Conservation (phyloP, 2,888 invertebrate genomes). For the Caenorhabditis wallacei region DNA sequence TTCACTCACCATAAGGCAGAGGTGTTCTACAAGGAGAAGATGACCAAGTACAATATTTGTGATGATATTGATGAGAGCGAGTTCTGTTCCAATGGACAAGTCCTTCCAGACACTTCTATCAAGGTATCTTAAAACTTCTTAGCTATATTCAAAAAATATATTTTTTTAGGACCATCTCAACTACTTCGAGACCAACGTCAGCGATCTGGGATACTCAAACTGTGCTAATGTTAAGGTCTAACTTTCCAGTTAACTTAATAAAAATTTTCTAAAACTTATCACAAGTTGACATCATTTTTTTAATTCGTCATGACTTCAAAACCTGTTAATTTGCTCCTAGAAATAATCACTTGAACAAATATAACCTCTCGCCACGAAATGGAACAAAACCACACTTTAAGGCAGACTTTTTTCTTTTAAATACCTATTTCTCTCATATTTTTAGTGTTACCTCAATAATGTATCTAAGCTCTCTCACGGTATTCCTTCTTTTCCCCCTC, state of each 20-base stretch:
- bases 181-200: constrained; percentile 66
- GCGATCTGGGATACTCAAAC: constrained; percentile 63
- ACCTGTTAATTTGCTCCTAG: constrained; percentile 16
- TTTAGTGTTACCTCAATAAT: not conserved
- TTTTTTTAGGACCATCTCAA: constrained; percentile 68
- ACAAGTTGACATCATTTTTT: too few relatives aligned
- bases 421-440: not conserved
- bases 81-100: constrained; percentile 74
- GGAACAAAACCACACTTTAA: constrained; percentile 2
- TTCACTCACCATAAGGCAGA: constrained; percentile 75
- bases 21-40: constrained; percentile 75
- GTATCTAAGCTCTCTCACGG: too few relatives aligned
- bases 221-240: constrained; percentile 61
- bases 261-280: not conserved
- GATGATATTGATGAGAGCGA: constrained; percentile 72
- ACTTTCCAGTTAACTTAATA: constrained; percentile 9
- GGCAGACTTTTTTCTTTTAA: not conserved
- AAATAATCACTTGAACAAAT: constrained; percentile 2
- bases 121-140: constrained; percentile 39
- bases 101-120: constrained; percentile 66
- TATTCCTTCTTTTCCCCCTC: too few relatives aligned
- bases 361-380: constrained; percentile 1
- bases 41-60: constrained; percentile 70
- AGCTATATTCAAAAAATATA: not conserved
- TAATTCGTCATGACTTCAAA: constrained; percentile 2